Evolutionary conservation across 2,797 vertebrate species (phyloP), one percentile per base, ranked within the genome.

Genomic region (Vipera latastei): DNA sequence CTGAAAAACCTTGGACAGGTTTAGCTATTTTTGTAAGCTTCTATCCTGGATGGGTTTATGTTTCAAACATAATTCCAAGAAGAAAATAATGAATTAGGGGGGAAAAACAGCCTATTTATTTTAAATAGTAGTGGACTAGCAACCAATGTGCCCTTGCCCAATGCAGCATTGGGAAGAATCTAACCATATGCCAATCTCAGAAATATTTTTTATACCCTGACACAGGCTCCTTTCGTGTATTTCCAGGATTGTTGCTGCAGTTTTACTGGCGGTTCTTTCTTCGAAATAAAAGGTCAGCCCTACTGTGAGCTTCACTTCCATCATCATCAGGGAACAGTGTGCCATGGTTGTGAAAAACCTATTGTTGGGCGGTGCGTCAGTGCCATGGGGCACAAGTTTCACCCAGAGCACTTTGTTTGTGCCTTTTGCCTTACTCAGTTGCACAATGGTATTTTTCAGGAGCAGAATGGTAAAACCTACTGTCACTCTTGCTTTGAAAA

Each of bases 401-500:
- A 99, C 93, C 99, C 99, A 0, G 98, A 99, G 97, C 99, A 99
- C 96, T 99, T 99, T 26, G 94, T 98, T 88, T 99, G 99, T 0
- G 95, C 98, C 88, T 99, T 99, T 97, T 99, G 99, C 96, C 97
- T 98, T 95, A 95, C 97, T 2, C 98, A 98, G 97, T 97, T 99
- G 96, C 98, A 97, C n/a, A 98, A 99, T 91, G 99, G 99, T 51
- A 95, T 98, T 95, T 98, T 98, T 96, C 98, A 96, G 6, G 98
- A 99, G 95, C 92, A 95, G 0, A 96, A 93, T 0, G 96, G 97
- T 89, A 99, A 99, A 95, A 98, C 98, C 1, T 99, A 99, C 94
- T 99, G 99, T 94, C 91, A 96, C 0, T 0, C 63, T 12, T 99
- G 99, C 96, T 97, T 98, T 1, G n/a, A 94, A n/a, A 99, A 98